phyloP scores from a whole-genome alignment of 2,113 vertebrate species.

The Tringa solitaria region DNA sequence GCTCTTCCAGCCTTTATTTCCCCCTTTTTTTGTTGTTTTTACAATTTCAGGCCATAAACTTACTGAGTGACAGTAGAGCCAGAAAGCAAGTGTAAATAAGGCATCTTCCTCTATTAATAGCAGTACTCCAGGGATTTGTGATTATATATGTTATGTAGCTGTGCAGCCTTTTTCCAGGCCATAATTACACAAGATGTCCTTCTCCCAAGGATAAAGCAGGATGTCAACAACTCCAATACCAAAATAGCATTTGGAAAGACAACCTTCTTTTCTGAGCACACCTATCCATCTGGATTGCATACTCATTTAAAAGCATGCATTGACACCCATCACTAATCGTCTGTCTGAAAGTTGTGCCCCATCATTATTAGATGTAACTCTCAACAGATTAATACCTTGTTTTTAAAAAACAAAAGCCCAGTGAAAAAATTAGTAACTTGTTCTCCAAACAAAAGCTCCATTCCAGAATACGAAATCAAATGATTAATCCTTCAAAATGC shows the following conservation, averaged over 20 bases:
- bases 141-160: neutral
- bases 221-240: neutral
- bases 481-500: neutral
- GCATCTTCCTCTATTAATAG: slow-evolving; percentile 1
- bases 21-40: neutral
- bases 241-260: neutral
- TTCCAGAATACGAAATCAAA: neutral
- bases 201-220: neutral
- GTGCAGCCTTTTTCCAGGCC: neutral
- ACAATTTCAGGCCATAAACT: neutral
- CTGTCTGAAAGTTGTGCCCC: neutral
- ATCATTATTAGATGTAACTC: neutral
- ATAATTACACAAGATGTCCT: neutral
- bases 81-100: slow-evolving; percentile 2
- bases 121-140: neutral
- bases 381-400: neutral
- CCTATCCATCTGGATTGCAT: neutral
- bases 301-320: neutral
- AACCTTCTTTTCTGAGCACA: neutral
- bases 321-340: neutral
- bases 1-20: neutral
- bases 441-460: neutral
- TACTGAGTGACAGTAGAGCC: neutral
- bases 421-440: neutral
- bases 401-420: neutral